Evolutionary conservation across 2,113 vertebrate species (phyloP), one percentile per base, ranked within the genome.

Genomic region (Larimichthys polyactis): DNA sequence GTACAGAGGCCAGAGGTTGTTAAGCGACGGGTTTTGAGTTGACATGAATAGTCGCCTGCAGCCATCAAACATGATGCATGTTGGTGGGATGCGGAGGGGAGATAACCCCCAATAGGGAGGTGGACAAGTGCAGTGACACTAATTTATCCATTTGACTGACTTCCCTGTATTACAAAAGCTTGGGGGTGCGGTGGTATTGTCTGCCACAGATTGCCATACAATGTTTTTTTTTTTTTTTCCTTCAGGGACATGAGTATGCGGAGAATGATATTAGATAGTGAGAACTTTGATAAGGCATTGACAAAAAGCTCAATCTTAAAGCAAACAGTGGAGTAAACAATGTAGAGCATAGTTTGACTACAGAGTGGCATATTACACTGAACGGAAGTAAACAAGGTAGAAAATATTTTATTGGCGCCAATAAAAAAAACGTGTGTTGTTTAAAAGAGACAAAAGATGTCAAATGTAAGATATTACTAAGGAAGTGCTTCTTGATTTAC

Each of bases 91-190:
- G 78, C 43, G 7, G 40, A 86, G 73, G 72, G 71, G 72, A 71
- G 82, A 84, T 87, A 90, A 84, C 76, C 87, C 79, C 59, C 71
- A 82, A 65, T 58, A 68, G 81, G 75, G 86, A 86, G 78, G 71
- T 89, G 78, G 85, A 90, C 84, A 71, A 78, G 86, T 79, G 80
- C 29, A 3, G 46, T 90, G 87, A 89, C 91, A 90, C 88, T 81
- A 87, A 94, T 95, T 92, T 90, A 92, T 92, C 90, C 83, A 84
- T 90, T 88, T 88, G 84, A 89, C 88, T 93, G 90, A 93, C 89
- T 89, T 78, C 70, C 46, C 55, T 79, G 81, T 89, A 77, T 87
- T 69, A 69, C 67, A 85, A 74, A 87, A 67, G 81, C 76, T 81
- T 11, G 24, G 64, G 59, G 80, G 71, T 65, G 78, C 20, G 52